Evolutionary conservation across 2,888 invertebrate genomes (phyloP), one percentile per base, ranked within the genome.

Genomic region (Aporophyla nigra): DNA sequence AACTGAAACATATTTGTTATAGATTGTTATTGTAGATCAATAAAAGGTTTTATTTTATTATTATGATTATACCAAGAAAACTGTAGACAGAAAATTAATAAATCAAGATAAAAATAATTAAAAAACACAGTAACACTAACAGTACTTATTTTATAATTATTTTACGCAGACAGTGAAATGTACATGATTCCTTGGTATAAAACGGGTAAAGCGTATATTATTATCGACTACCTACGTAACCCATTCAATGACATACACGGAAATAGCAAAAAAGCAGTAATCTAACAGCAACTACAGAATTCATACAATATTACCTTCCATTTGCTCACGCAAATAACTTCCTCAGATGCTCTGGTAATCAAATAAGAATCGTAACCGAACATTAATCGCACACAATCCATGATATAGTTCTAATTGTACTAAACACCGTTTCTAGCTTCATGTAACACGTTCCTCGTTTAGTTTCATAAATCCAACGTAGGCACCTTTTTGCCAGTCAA

Each of bases 391-490:
- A 76, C 76, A 82, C 74, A 70, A 53, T 69, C 76, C 21, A 74
- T 43, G 9, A 0, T 43, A 19, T 56, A 59, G 14, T 67, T 63
- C 12, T 73, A 74, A 76, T 85, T 81, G 63, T 46, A 80, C 56
- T 43, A 62, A 76, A 58, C 12, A 33, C 49, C 12, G 62, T 67
- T 80, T 74, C 33, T 71, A 83, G 56, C 58, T 67, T 65, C 54
- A 78, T 61, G n/a, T 66, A 73, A 75, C 19, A 62, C 27, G 40
- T 74, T 73, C 69, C 21, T 72, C 40, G 58, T 63, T 78, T 84
- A 88, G 10, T 83, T 85, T 69, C 76, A 76, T 73, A 91, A 53
- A 85, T 90, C 87, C 85, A 91, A 84, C 16, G 84, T 33, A 9
- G 90, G 90, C 21, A 81, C 81, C 78, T 90, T 91, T 74, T 84